These are phyloP conservation scores for Bellardia pandia DNA, from an alignment of 2,888 invertebrate genomes.

Conservation along the genomic window DNA sequence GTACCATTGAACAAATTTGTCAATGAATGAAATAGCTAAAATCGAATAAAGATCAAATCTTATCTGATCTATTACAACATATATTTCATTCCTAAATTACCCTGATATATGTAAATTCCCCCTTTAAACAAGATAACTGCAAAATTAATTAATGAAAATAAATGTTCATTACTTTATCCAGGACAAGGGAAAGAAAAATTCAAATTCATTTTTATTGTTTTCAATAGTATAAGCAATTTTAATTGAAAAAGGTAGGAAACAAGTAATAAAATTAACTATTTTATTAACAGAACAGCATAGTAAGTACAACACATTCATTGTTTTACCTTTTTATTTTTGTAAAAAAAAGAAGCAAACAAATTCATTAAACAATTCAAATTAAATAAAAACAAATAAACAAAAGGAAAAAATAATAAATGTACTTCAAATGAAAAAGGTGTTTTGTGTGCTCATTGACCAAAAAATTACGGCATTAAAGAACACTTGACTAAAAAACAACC, in stretches of 20 bases:
- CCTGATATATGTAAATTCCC: neutral
- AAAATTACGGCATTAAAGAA: slow-evolving; percentile 40
- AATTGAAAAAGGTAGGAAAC: slow-evolving; percentile 49
- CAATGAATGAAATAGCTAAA: too few relatives aligned
- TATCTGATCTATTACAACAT: too few relatives aligned
- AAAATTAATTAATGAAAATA: slow-evolving; percentile 3
- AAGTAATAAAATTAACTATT: slow-evolving; percentile 60
- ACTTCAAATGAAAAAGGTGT: slow-evolving; percentile 60
- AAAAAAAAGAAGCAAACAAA: slow-evolving; percentile 29
- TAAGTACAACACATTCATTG: slow-evolving; percentile 5
- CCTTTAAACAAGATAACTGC: neutral
- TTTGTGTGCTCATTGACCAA: slow-evolving; percentile 60
- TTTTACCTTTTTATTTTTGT: neutral
- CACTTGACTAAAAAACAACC: slow-evolving; percentile 30
- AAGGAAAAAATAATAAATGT: slow-evolving; percentile 6
- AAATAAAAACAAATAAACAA: slow-evolving; percentile 23
- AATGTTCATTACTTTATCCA: neutral
- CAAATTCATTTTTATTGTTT: slow-evolving; percentile 48
- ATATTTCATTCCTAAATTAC: too few relatives aligned
- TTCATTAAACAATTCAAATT: slow-evolving; percentile 53
- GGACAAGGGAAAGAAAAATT: slow-evolving; percentile 1
- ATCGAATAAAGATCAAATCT: too few relatives aligned
- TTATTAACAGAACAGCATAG: slow-evolving; percentile 36
- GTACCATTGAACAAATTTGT: too few relatives aligned
- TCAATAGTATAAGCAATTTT: slow-evolving; percentile 37